Evolutionary conservation across 2,888 invertebrate genomes (phyloP), one percentile per base, ranked within the genome.

Genomic region (Zelleria hepariella): DNA sequence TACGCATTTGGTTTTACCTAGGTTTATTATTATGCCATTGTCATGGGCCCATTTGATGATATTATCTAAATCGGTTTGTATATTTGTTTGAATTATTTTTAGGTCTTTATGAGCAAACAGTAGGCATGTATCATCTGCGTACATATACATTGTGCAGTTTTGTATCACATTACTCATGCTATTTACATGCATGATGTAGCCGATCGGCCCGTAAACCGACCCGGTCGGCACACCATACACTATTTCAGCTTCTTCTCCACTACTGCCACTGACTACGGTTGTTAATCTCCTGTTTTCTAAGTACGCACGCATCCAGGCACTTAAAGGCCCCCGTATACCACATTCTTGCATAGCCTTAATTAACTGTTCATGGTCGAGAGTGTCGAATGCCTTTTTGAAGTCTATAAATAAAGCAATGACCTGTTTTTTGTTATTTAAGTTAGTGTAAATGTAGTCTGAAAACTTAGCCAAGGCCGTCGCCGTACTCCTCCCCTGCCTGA

Each of bases 171-270:
- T 62, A 8, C 27, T 15, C 42, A 61, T 49, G 42, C 59, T 61
- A 23, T 65, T 63, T 0, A 65, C 63, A 51, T 66, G 64, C 63
- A 65, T 62, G 3, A 60, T 53, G 25, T 64, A 66, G 18, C 64
- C 63, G 0, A 64, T 51, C 8, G 66, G 66, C 0, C 61, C 64
- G 25, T 15, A 64, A 10, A 65, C 63, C 0, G 66, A 66, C 8
- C 65, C 65, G 27, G 64, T 64, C 6, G 64, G 63, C 8, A 66
- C 65, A 2, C 64, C 64, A 55, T 55, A 25, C 5, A 3, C 5
- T 20, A 52, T 52, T 5, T 18, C 15, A 4, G n/a, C 48, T 18
- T 48, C 4, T 8, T 15, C n/a, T 18, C 48, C 48, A 18, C 15
- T 48, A 18, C 48, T 15, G 48, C 48, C 48, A 18, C 4, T 15